Evolutionary conservation across 1,140 invertebrate species (phyloP).

Genomic region (Cydia pomonella): DNA sequence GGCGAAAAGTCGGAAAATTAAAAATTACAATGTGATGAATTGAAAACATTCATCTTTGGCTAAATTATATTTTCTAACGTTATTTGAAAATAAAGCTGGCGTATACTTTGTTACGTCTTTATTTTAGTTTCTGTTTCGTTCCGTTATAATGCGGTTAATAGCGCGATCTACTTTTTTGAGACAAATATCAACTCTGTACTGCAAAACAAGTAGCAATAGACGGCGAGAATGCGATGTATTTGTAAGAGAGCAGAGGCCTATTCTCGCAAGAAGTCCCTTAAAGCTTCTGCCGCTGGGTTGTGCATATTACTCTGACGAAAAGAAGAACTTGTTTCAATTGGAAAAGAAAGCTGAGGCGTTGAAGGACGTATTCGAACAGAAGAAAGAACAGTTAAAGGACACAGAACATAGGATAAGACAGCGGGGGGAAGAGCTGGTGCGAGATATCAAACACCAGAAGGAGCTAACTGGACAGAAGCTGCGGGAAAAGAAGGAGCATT

Average conservation of each 20-base stretch:
- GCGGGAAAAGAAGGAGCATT: slow-evolving; percentile 82
- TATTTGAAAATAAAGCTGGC: not conserved
- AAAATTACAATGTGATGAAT: slow-evolving; percentile 25
- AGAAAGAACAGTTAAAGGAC: slow-evolving; percentile 81
- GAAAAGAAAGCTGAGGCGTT: slow-evolving; percentile 77
- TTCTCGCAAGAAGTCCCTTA: slow-evolving; percentile 40
- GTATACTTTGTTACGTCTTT: not conserved
- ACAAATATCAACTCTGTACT: slow-evolving; percentile 48
- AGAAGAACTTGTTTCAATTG: slow-evolving; percentile 68
- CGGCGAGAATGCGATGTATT: slow-evolving; percentile 42
- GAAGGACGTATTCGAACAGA: slow-evolving; percentile 82
- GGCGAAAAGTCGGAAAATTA: slow-evolving; percentile 4
- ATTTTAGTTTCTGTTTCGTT: not conserved
- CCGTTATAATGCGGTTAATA: slow-evolving; percentile 56
- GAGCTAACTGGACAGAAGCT: slow-evolving; percentile 75
- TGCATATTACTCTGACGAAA: slow-evolving; percentile 68
- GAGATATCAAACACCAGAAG: slow-evolving; percentile 82
- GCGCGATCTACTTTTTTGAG: slow-evolving; percentile 49
- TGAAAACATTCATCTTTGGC: slow-evolving; percentile 13
- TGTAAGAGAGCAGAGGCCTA: slow-evolving; percentile 43
- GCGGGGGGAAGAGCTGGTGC: slow-evolving; percentile 79
- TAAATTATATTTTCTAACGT: slow-evolving; percentile 9
- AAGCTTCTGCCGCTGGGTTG: slow-evolving; percentile 52
- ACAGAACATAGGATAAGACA: slow-evolving; percentile 81
- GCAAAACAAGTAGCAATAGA: slow-evolving; percentile 32